Percentiles rank a stretch among this genome's conserved stretches.
These are phyloP conservation scores for Pseudobourletiella spinata DNA, from an alignment of 1,140 invertebrate species.

Conservation along the genomic window DNA sequence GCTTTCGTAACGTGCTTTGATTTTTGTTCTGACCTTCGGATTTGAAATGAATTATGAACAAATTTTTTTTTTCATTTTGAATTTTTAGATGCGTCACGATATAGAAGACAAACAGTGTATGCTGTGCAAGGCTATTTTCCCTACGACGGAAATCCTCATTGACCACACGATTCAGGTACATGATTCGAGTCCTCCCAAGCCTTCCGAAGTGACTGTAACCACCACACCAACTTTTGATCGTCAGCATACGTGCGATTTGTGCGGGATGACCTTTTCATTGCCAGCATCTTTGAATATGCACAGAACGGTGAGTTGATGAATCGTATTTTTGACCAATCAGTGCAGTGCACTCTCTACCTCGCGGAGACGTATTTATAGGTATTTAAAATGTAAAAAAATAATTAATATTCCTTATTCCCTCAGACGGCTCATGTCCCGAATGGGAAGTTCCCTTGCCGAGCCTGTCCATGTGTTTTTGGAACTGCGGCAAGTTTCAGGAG, in stretches of 20 bases:
- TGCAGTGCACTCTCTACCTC: no score
- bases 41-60: no score
- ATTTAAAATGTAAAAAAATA: no score
- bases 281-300: neutral
- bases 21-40: no score
- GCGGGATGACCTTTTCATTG: neutral
- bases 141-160: neutral
- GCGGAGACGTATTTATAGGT: neutral
- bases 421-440: neutral
- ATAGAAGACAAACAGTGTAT: neutral
- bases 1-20: no score
- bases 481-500: neutral
- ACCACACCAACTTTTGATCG: no score
- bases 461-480: neutral
- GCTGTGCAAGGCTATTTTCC: neutral
- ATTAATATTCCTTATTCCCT: neutral
- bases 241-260: neutral
- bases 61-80: no score
- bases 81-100: neutral
- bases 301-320: neutral
- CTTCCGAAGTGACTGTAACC: neutral
- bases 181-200: neutral
- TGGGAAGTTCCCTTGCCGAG: neutral
- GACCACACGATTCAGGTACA: neutral
- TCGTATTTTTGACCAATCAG: no score